Evolutionary conservation across 2,113 vertebrate genomes (phyloP), one percentile per base, ranked within the genome.

Genomic region (Rhea americana): DNA sequence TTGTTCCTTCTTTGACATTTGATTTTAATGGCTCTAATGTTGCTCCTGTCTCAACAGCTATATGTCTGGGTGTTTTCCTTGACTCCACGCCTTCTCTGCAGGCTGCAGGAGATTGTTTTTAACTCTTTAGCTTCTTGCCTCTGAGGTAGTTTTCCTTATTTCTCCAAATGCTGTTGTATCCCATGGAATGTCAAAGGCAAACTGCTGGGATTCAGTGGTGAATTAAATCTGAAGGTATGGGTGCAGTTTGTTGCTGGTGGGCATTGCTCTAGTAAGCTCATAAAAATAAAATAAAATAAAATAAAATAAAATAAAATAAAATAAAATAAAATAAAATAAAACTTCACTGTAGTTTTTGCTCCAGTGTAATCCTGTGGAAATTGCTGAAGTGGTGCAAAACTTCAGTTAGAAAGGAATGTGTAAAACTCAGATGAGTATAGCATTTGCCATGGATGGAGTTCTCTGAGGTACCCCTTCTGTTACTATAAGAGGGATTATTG

Each of bases 11-110:
- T 91, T 39, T 97, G 96, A 96, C 96, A 89, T 97, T 96, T 97
- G 96, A 97, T 97, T 96, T 95, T 96, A 97, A 97, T 96, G 95
- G 94, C 91, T 97, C 91, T 96, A 95, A 96, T 95, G 89, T 96
- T 96, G 93, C 84, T 96, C 80, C 94, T 94, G 93, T 97, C 95
- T 97, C 80, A 94, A 93, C 77, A 94, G 77, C 86, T 94, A 53
- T 91, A 91, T 28, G 85, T 97, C 96, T 95, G 73, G 7, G 85
- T 86, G 73, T 88, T 96, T 94, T 89, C 37, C 76, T 93, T 92
- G 91, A 94, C 45, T 95, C 62, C 47, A 73, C 0, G 59, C 48
- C 91, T 91, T 79, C 81, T 93, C 76, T 75, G 81, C 51, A 70
- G 86, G 43, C 86, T 92, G 82, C 63, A 90, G 63, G 45, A 92